Base-by-base conservation (phyloP, 1,140 invertebrate species). In the Rhopalosiphum padi region DNA sequence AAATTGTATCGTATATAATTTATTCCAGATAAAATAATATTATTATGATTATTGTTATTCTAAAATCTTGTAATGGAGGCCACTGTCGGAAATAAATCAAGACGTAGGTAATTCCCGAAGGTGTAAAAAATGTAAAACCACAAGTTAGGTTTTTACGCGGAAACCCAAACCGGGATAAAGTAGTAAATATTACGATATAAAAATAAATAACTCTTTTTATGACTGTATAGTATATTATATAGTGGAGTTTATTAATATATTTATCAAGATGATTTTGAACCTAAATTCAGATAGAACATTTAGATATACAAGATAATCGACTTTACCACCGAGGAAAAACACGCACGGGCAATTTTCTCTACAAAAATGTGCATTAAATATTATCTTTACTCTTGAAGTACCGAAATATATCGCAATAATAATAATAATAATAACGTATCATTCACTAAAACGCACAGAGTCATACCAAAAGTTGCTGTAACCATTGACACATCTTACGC, bases 181-280 rank as follows among this genome's bases (percentile, higher is more conserved):
- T 87, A 87, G 86, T 87, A 48, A n/a, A 48, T 48, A 48, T 87
- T 46, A n/a, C 5, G 86, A 37, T 48, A 87, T 77, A 83, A 87
- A 87, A 87, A 87, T 87, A 87, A 87, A 87, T 87, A 48, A n/a
- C n/a, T 51, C 86, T 87, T 87, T 87, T 87, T 87, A 87, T 48
- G 46, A 46, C 86, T 77, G 15, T 35, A n/a, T 77, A 68, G 23
- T 55, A 55, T 9, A 11, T 60, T 1, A 60, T 60, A 60, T n/a
- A 7, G 46, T 11, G 30, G 30, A 48, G 18, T 87, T 87, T 87
- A 51, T 48, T 48, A 77, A 87, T 87, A 87, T 87, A 46, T 87
- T 87, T 87, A 48, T 87, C 86, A 87, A 35, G 46, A 87, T 48
- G 43, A 48, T 87, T 87, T 87, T 35, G 25, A 48, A 87, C 85